These are phyloP conservation scores for Rynchops niger DNA, from an alignment of 2,113 vertebrate species.

Conservation along the genomic window DNA sequence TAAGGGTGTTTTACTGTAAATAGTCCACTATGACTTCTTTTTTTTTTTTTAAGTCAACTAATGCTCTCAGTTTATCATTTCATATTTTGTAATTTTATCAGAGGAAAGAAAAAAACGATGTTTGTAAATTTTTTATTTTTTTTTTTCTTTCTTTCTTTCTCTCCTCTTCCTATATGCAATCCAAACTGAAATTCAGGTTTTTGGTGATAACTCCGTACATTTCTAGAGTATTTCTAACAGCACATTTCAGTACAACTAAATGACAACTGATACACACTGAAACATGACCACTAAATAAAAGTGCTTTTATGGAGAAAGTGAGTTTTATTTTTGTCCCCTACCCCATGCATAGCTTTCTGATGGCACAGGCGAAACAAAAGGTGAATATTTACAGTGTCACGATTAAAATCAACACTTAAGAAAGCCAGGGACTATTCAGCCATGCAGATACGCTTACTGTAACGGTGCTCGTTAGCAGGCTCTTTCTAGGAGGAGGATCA, in stretches of 20 bases:
- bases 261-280: conserved; percentile 36
- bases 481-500: not conserved
- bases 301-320: conserved; percentile 4
- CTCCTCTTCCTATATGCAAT: conserved; percentile 58
- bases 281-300: conserved; percentile 77
- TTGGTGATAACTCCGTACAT: conserved; percentile 56
- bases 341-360: not conserved
- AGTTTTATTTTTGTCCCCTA: not conserved
- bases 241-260: conserved; percentile 60
- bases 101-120: not conserved
- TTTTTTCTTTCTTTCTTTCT: not conserved
- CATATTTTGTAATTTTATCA: conserved; percentile 67
- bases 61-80: conserved; percentile 61
- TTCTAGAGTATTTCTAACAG: conserved; percentile 60
- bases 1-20: conserved; percentile 62
- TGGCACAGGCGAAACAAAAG: not conserved
- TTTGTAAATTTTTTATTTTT: too few relatives aligned
- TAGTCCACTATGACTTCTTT: conserved; percentile 41
- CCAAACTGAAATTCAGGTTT: conserved; percentile 60
- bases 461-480: not conserved
- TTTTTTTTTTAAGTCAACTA: not conserved
- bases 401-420: not conserved
- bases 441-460: not conserved
- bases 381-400: not conserved
- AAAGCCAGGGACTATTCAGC: not conserved